Conservation (phyloP, 2,113 vertebrate species). For the Galbula dea region DNA sequence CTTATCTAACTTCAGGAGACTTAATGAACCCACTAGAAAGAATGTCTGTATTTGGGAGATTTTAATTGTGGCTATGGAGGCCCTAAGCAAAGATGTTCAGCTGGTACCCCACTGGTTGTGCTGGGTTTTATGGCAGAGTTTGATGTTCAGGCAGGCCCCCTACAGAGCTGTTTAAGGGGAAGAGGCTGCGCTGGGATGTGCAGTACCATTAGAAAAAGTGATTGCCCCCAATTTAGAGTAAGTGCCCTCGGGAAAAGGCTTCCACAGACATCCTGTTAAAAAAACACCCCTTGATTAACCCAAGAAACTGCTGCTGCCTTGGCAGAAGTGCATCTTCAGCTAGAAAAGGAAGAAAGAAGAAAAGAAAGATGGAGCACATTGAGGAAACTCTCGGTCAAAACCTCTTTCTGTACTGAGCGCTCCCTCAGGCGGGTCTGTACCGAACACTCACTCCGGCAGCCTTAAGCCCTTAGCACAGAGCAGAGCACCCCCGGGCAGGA, state of each 20-base stretch:
- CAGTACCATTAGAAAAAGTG: background rate
- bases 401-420: background rate
- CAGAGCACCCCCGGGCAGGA: background rate
- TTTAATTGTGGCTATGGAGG: background rate
- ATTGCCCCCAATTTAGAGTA: background rate
- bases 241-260: background rate
- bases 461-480: fast-evolving
- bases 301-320: background rate
- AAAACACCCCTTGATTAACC: background rate
- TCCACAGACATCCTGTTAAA: background rate
- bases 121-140: background rate
- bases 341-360: background rate
- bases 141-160: background rate
- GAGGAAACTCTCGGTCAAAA: background rate
- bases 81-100: background rate
- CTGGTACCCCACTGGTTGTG: background rate
- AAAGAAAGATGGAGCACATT: background rate
- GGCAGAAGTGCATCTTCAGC: background rate
- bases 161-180: background rate
- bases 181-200: background rate
- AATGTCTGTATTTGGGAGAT: background rate
- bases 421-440: background rate
- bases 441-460: background rate
- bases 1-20: background rate
- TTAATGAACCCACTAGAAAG: background rate